A percentile compares a stretch with the other conserved stretches of the same genome.
Conservation (phyloP, 1,140 invertebrate species). For the Drosophila lacteicornis region DNA sequence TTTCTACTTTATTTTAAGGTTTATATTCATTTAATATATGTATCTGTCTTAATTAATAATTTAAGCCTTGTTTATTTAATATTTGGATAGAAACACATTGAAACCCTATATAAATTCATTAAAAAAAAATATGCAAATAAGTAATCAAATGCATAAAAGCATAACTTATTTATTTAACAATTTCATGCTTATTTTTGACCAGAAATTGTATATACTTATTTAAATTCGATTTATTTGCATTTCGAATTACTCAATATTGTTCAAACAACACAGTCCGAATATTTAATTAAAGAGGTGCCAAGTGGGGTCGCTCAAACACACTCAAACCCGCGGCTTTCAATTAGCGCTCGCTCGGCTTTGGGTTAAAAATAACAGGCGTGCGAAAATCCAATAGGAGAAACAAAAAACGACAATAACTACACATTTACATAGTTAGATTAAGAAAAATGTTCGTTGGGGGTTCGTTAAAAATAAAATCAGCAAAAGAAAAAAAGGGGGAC, state of each 20-base stretch:
- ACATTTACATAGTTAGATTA: conserved; percentile 27
- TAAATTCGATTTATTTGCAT: conserved; percentile 7
- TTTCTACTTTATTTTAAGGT: no score
- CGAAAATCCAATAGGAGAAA: conserved; percentile 22
- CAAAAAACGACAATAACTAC: conserved; percentile 11
- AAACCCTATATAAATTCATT: no score
- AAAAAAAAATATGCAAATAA: background rate
- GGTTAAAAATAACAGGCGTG: conserved; percentile 30
- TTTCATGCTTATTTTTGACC: background rate
- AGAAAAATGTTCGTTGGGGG: conserved; percentile 20
- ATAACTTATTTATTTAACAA: no score
- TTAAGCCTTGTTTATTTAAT: no score
- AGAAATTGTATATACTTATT: background rate
- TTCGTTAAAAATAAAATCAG: conserved; percentile 34
- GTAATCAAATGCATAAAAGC: background rate
- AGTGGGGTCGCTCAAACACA: background rate
- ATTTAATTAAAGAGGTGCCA: conserved; percentile 16
- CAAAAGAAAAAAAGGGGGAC: conserved; percentile 20
- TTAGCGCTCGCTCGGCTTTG: conserved; percentile 20
- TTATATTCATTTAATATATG: background rate
- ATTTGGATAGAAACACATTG: no score
- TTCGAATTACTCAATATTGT: conserved; percentile 16
- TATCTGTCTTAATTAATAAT: no score
- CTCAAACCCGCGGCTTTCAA: conserved; percentile 11
- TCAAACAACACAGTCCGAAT: conserved; percentile 6